These are phyloP conservation scores for Lordiphosa fenestrarum DNA, from an alignment of 2,888 invertebrate species.

Conservation along the genomic window DNA sequence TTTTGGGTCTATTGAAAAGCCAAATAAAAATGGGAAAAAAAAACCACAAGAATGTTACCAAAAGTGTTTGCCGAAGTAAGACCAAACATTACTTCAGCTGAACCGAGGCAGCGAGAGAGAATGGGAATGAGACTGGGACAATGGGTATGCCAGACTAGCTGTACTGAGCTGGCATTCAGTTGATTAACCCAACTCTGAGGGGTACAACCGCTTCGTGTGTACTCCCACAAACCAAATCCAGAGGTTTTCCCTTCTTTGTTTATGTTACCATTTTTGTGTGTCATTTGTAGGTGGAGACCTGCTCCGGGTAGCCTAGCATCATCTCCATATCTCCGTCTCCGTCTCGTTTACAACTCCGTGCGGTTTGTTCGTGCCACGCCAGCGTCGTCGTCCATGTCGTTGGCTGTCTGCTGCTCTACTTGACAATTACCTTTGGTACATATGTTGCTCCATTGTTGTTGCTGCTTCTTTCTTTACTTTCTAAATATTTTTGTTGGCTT, in stretches of 20 bases:
- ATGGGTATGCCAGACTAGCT: not conserved
- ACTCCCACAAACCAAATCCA: not conserved
- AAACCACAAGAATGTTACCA: constrained; percentile 75
- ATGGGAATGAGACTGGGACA: not conserved
- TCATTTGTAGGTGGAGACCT: constrained; percentile 60
- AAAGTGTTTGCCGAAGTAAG: constrained; percentile 37
- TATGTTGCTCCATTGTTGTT: constrained; percentile 56
- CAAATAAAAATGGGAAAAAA: constrained; percentile 19
- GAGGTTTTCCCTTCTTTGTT: constrained; percentile 21
- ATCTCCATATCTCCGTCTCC: constrained; percentile 9
- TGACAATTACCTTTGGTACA: constrained; percentile 71
- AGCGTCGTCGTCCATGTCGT: constrained; percentile 28
- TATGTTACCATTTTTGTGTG: constrained; percentile 72
- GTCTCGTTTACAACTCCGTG: constrained; percentile 9
- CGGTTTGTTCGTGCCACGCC: constrained; percentile 60
- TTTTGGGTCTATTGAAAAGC: constrained; percentile 62
- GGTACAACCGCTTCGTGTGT: constrained; percentile 27
- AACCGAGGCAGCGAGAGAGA: constrained; percentile 7
- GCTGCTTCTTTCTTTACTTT: constrained; percentile 68
- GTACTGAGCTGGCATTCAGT: no score
- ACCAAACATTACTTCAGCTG: constrained; percentile 33
- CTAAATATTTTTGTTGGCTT: constrained; percentile 60
- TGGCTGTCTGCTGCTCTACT: constrained; percentile 60
- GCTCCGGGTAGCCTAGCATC: constrained; percentile 35
- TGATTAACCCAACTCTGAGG: constrained; percentile 18